Base-by-base conservation (phyloP, 2,113 vertebrate species). In the Oriolus oriolus region DNA sequence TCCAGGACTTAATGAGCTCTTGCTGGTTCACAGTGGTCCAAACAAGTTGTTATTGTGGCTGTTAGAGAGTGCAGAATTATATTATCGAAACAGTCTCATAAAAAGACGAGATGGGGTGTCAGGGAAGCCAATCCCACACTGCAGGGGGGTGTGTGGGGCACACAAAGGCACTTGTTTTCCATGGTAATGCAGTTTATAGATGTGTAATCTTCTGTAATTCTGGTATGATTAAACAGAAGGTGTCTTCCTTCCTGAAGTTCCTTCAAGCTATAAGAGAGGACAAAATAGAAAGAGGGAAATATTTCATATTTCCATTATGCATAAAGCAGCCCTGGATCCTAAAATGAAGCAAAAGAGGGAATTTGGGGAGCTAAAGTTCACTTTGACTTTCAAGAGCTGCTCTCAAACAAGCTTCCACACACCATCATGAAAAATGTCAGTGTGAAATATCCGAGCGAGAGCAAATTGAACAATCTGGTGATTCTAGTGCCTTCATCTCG, bases 1-100 rank as follows among this genome's bases (percentile, higher is more conserved):
- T 87, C 73, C 54, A 59, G 83, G 89, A 95, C 93, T 89, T 97
- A 97, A 97, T 97, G 94, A 91, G 69, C 87, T 97, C 95, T 95
- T 94, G 97, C 96, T 97, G 96, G 78, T 97, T 97, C 89, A 77
- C 93, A 89, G 95, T 93, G 94, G 59, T 93, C 87, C 88, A 79
- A 73, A 73, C 74, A 89, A 84, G 95, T 97, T 71, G 89, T 92
- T 96, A 90, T 57, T 89, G 61, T 96, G 96, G 83, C 89, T 95
- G 90, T 82, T 94, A 47, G 86, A 45, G 70, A 85, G n/a, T 60
- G 65, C 92, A 88, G 95, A 97, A 94, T 96, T 95, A 45, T 71
- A 71, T 95, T 96, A 93, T 66, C 4, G 13, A 88, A 97, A 71
- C 45, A 31, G 56, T 78, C 81, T 94, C 89, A 12, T 91, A 87